Base-by-base conservation (phyloP, 2,888 invertebrate species). In the Nemotelus nigrinus region DNA sequence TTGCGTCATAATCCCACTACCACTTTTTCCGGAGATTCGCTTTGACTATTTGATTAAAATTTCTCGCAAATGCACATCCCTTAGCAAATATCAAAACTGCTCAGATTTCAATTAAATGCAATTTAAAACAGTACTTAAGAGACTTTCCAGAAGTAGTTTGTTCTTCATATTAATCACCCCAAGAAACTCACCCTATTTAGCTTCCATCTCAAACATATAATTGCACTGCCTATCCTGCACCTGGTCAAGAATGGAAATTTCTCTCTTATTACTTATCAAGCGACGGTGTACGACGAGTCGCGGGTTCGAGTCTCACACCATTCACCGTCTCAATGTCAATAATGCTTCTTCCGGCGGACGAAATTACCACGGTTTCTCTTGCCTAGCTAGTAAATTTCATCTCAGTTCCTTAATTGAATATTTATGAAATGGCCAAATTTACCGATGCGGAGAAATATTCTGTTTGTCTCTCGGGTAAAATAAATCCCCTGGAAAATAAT, bases 351-450 rank as follows among this genome's bases (percentile, higher is more conserved):
- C 43, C 25, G 25, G 25, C 25, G 25, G 25, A 25, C 25, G 25
- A 25, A 25, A 25, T 41, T 39, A 3, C 4, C 60, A 41, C 60
- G 25, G 60, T 7, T 3, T 65, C 10, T 25, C 44, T 47, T 47
- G 25, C 39, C 50, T n/a, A 25, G n/a, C 25, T 5, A 8, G 5
- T 68, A 50, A 47, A 25, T 68, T 43, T 68, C 50, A 48, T 45
- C 65, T 68, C 10, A 39, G 50, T 48, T 8, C 50, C 50, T 48
- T 39, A 68, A 68, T 50, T 68, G 67, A 68, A 68, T 68, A 68
- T 68, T 68, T 68, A 68, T 68, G 67, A 48, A 68, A 68, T 68
- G 67, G 44, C 67, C 25, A 60, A 68, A 48, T 68, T 68, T 68
- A 25, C 60, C 7, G 41, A 7, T 68, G 67, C 25, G 67, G 48